Base-by-base conservation (phyloP, 2,888 invertebrate species). In the Trachelus troglodyta region DNA sequence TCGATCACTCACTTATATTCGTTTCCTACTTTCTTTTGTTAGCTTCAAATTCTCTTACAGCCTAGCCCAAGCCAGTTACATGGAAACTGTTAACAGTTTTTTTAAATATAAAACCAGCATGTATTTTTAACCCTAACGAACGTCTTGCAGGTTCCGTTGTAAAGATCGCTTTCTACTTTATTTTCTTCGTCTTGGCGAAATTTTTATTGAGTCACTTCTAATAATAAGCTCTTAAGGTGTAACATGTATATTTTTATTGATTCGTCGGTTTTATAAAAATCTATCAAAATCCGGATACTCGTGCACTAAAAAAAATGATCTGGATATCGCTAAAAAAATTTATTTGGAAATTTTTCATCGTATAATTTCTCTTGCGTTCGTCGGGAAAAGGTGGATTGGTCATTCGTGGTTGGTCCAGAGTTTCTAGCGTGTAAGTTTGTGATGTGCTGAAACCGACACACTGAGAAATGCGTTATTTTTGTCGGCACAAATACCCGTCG, bases 391-490 rank as follows among this genome's bases (percentile, higher is more conserved):
- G 69, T 73, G 40, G 75, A 35, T 35, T 34, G n/a, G 75, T 68
- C 40, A 37, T 37, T 37, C 76, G 69, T 74, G 73, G 78, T 76
- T 69, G 76, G 76, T 73, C 73, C 31, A 69, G 31, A n/a, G 34
- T 34, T 35, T 56, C 56, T 56, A 34, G 74, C 56, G 34, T 23
- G 74, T 74, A 74, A 35, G 74, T 74, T 74, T 15, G 35, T 74
- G 69, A 74, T 74, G 75, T 69, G 76, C 73, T 75, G 74, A 71
- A 77, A 78, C 81, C 80, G 83, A 85, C 87, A 85, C 86, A 86
- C 87, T 85, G 82, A 87, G 89, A 90, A 90, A 90, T 87, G 87
- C 89, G 91, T 91, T 91, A 91, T 91, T 91, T 91, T 91, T 87
- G 90, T 91, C 91, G 87, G 87, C 90, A 89, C 89, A 87, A 90